A percentile compares a stretch with the other conserved stretches of the same genome.
phyloP scores from a whole-genome alignment of 2,888 invertebrate genomes.

The Troilus luridus region DNA sequence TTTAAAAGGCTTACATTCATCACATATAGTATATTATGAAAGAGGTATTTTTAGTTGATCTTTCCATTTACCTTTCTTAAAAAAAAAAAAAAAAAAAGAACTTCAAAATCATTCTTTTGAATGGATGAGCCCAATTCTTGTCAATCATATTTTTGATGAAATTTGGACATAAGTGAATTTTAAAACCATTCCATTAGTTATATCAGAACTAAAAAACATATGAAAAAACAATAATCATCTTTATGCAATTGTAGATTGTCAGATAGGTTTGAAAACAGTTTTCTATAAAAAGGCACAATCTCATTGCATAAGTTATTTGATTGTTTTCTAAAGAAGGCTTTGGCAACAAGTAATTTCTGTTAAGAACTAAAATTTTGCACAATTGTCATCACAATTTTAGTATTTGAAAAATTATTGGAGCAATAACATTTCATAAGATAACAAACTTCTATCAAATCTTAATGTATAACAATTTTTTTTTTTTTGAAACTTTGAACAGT shows the following conservation, averaged over 20 bases:
- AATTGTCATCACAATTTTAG: background rate
- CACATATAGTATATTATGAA: slow-evolving; percentile 39
- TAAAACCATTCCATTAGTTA: background rate
- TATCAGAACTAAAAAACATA: background rate
- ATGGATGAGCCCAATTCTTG: slow-evolving; percentile 12
- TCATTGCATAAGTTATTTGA: slow-evolving; percentile 45
- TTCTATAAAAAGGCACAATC: slow-evolving; percentile 36
- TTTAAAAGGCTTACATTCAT: slow-evolving; percentile 34
- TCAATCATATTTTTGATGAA: background rate
- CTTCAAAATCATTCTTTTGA: background rate
- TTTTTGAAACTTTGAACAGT: background rate
- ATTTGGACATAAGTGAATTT: background rate
- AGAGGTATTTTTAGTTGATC: slow-evolving; percentile 35
- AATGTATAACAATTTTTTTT: background rate
- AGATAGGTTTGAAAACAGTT: background rate
- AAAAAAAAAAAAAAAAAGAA: background rate
- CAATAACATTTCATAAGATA: background rate
- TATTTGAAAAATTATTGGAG: background rate
- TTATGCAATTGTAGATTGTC: slow-evolving; percentile 27
- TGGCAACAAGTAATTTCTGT: background rate
- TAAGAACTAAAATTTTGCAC: background rate
- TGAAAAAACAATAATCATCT: background rate
- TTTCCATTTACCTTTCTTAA: background rate
- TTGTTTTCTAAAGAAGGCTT: slow-evolving; percentile 42
- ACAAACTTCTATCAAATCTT: background rate